phyloP scores from a whole-genome alignment of 1,140 invertebrate species.

The Drosophila santomea region DNA sequence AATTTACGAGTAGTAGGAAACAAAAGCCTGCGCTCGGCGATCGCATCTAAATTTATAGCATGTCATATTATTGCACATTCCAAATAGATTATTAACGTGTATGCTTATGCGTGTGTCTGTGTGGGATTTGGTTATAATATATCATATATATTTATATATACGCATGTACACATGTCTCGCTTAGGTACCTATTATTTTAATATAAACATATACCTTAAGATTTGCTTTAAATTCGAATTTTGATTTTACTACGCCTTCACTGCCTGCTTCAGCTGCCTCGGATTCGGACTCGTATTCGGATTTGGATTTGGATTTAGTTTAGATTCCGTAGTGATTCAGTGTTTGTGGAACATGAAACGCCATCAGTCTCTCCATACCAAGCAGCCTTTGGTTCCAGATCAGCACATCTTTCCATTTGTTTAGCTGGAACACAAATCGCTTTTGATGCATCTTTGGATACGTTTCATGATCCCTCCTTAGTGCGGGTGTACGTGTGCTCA shows the following conservation, averaged over 20 bases:
- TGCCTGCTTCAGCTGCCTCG: conserved; percentile 26
- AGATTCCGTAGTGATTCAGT: conserved; percentile 12
- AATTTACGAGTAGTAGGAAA: conserved; percentile 73
- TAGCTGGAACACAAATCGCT: conserved; percentile 60
- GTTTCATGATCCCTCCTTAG: conserved; percentile 64
- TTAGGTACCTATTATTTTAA: conserved; percentile 50
- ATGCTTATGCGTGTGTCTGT: conserved; percentile 30
- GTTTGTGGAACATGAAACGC: conserved; percentile 71
- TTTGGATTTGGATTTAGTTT: not conserved
- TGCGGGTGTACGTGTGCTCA: conserved; percentile 34
- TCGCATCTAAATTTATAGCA: conserved; percentile 73
- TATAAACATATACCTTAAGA: conserved; percentile 64
- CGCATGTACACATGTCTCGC: conserved; percentile 46
- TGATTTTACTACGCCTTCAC: conserved; percentile 77
- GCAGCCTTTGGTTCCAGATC: conserved; percentile 45
- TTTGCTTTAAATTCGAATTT: conserved; percentile 82
- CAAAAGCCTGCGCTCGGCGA: conserved; percentile 62
- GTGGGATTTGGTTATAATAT: conserved; percentile 42
- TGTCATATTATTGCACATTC: conserved; percentile 82
- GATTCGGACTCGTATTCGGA: not conserved
- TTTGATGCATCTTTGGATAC: conserved; percentile 83
- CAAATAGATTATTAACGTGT: conserved; percentile 57
- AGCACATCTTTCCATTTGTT: conserved; percentile 16
- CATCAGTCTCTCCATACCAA: conserved; percentile 78
- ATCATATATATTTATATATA: conserved; percentile 38